Conservation (phyloP, 2,113 vertebrate species). For the Eulemur rufifrons region DNA sequence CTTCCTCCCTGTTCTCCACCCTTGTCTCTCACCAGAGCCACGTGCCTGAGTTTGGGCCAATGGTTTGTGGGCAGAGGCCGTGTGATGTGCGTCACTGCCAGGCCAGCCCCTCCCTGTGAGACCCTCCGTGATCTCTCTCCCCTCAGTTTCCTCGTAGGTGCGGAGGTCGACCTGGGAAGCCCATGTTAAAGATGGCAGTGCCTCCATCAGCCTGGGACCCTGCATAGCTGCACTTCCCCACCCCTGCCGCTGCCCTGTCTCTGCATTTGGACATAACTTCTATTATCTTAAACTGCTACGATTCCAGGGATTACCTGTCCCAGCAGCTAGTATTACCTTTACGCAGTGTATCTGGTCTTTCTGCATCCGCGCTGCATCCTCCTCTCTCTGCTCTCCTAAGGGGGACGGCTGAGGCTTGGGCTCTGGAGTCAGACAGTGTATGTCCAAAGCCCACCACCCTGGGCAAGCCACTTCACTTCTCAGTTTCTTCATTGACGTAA, state of each 20-base stretch:
- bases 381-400: not conserved
- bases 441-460: not conserved
- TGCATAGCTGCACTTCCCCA: not conserved
- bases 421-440: not conserved
- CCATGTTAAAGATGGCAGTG: not conserved
- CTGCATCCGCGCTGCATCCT: not conserved
- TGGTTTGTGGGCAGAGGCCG: not conserved
- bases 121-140: no score
- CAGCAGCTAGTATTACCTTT: not conserved
- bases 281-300: not conserved
- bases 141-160: not conserved
- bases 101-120: not conserved
- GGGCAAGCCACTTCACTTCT: not conserved
- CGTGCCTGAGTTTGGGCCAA: not conserved
- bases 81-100: not conserved
- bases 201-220: not conserved
- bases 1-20: not conserved
- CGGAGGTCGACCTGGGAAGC: not conserved
- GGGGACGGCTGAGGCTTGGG: no score
- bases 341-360: not conserved
- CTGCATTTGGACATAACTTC: not conserved
- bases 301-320: not conserved
- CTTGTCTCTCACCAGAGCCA: not conserved
- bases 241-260: accelerated
- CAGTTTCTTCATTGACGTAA: not conserved